Evolutionary conservation across 1,140 invertebrate species (phyloP), one percentile per base, ranked within the genome.

Genomic region (Ganaspis sp.): DNA sequence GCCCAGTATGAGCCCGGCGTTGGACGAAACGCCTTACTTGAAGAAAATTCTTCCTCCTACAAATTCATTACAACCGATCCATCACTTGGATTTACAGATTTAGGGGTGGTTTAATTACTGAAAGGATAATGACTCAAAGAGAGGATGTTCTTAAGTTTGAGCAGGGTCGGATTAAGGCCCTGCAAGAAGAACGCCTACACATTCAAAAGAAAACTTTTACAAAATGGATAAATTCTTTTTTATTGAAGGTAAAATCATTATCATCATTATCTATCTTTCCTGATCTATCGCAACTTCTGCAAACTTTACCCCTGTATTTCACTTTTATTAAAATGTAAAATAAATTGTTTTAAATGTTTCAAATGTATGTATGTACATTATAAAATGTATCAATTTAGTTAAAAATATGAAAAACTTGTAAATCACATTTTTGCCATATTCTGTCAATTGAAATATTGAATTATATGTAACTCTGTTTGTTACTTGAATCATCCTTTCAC

Each of bases 151-250:
- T 96, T 83, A 98, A 98, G 90, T 99, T 99, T 91, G 98, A 99
- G 94, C 97, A 96, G 91, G 96, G 96, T 84, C 95, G 98, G 74
- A 99, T 99, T 87, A 96, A 97, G 92, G 96, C 97, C 86, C 94
- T 99, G 86, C 98, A 99, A 88, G 97, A 99, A 90, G 98, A 99
- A 92, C 94, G 98, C 79, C 92, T 99, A 73, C 95, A 98, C 90
- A 99, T 99, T 84, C 99, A 99, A 92, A 99, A 99, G 93, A 99
- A 99, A 91, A 99, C 99, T 8, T 99, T 99, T 92, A 99, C 99
- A 85, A 99, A 99, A 98, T 99, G 98, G 99, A 98, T 99, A 94
- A 99, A 99, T 92, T 98, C 98, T 1, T 99, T 99, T 92, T 92
- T 99, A 79, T 95, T 97, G 88, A 99, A 98, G 94, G 98, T 98